These are phyloP conservation scores for Lamellibrachia columna DNA, from an alignment of 2,888 invertebrate genomes.

Conservation along the genomic window DNA sequence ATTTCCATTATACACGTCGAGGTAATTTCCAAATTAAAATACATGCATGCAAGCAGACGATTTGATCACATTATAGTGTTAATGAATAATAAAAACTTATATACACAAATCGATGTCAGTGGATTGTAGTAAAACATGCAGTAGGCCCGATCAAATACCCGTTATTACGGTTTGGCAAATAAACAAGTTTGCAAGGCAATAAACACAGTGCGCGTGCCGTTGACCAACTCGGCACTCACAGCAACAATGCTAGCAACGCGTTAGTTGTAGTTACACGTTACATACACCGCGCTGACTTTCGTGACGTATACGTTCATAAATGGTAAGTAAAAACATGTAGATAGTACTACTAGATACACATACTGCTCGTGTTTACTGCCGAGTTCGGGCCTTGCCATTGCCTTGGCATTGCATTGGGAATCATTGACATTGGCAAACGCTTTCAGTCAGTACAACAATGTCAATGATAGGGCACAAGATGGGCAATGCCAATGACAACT, in stretches of 20 bases:
- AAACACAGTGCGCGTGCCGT: neutral
- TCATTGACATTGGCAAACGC: too few relatives aligned
- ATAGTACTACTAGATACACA: too few relatives aligned
- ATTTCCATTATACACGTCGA: neutral
- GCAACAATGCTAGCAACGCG: neutral
- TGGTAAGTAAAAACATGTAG: too few relatives aligned
- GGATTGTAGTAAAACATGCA: neutral
- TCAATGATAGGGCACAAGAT: too few relatives aligned
- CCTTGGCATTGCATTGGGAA: too few relatives aligned
- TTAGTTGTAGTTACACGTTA: too few relatives aligned
- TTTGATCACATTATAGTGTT: neutral
- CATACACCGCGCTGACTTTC: too few relatives aligned
- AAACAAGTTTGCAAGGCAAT: neutral
- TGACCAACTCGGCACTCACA: neutral
- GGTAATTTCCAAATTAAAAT: neutral
- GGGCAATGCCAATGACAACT: too few relatives aligned
- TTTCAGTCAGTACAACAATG: too few relatives aligned
- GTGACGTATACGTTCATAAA: too few relatives aligned
- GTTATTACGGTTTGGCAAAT: neutral
- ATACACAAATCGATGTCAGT: neutral
- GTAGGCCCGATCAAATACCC: neutral
- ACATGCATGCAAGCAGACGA: neutral
- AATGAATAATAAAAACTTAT: neutral
- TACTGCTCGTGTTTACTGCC: too few relatives aligned
- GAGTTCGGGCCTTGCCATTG: too few relatives aligned